Base-by-base conservation (phyloP, 2,797 vertebrate species). In the Typhlichthys subterraneus region DNA sequence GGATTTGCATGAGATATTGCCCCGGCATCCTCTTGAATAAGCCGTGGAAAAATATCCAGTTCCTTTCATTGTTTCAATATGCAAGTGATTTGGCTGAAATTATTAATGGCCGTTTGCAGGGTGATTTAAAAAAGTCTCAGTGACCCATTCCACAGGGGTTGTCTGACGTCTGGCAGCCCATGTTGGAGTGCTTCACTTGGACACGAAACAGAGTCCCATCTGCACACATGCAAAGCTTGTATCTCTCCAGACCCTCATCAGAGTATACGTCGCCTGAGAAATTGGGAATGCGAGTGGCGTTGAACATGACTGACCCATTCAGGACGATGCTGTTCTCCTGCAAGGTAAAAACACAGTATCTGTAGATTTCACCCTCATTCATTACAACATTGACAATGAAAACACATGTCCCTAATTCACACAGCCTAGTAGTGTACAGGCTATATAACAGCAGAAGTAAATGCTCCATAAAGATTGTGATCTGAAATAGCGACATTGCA, bases 201-300 rank as follows among this genome's bases (percentile, higher is more conserved):
- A 99, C 95, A 70, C 93, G 94, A 89, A 99, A 99, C 51, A 99
- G 92, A 0, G 95, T 98, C 52, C 97, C 96, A 0, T 99, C 97
- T 0, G 94, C 96, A 68, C 98, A 99, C 95, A 98, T 93, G 51
- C 98, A 99, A 13, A 99, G 95, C 91, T 99, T 99, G 91, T 98
- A 99, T 38, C 98, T 92, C 76, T 96, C 93, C 90, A 93, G 90
- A 45, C 92, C 91, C 3, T 94, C 92, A 0, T 93, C 89, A 1
- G 85, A 93, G 8, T 94, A 90, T 57, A 93, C 86, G 0, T 96
- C 94, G n/a, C 90, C 93, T 4, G 93, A 94, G 1, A 94, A 94
- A 38, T 91, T 95, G 0, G 97, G 98, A 72, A 99, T 95, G 47
- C 95, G 94, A 0, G 93, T 86, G 0, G 94, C 80, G 69, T 92